Base-by-base conservation (phyloP, 2,888 invertebrate species). In the Parelbella ahira region DNA sequence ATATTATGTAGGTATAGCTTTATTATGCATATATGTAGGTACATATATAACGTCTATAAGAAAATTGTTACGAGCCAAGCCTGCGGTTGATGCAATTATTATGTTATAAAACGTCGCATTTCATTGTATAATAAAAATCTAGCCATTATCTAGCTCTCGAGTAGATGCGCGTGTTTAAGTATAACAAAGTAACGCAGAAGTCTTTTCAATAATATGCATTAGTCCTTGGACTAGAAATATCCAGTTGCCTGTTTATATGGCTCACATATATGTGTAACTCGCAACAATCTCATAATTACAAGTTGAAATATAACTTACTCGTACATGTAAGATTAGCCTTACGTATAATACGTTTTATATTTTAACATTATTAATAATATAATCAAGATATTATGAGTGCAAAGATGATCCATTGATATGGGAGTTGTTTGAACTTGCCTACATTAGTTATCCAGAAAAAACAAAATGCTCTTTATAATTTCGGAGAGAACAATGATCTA, bases 51-150 rank as follows among this genome's bases (percentile, higher is more conserved):
- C 32, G 13, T 13, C 10, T 20, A 39, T 25, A 39, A 32, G 39
- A 39, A 39, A 39, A 32, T 25, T 19, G 25, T 25, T 25, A 19
- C 12, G 19, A 9, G 13, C n/a, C 30, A 18, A 32, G 19, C 19
- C 8, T 27, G 5, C 20, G 34, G 32, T 25, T 39, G 24, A 39
- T 32, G 25, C 19, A 39, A 39, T 39, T 32, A 39, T 30, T 38
- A 24, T 24, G 32, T 24, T 30, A 24, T 30, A 30, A 38, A 38
- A 11, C 19, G 32, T 32, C 32, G 23, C 19, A 25, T 18, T 39
- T 32, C n/a, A 4, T 15, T 6, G 19, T 25, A n/a, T n/a, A 32
- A 36, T 8, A 28, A n/a, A n/a, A n/a, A n/a, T n/a, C n/a, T n/a
- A n/a, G n/a, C n/a, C n/a, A n/a, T n/a, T n/a, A n/a, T n/a, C n/a